Conservation (phyloP, 2,113 vertebrate genomes). For the Bungarus multicinctus region DNA sequence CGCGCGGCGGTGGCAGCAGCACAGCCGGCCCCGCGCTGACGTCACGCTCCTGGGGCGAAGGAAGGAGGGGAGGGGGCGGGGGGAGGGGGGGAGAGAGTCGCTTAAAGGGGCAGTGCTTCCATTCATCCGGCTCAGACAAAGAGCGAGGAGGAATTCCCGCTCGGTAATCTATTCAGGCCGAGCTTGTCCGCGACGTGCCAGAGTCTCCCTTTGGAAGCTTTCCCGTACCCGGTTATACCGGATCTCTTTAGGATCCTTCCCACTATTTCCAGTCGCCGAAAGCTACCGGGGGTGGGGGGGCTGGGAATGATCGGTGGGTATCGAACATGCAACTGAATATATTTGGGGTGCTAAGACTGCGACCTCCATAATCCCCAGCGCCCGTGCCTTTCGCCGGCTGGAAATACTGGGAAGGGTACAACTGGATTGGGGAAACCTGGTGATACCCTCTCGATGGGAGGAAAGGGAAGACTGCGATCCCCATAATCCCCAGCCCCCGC, state of each 20-base stretch:
- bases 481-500: neutral
- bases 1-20: constrained; percentile 8
- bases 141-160: neutral
- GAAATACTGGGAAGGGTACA: neutral
- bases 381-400: neutral
- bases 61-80: neutral
- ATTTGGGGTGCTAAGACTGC: neutral
- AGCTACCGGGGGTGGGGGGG: neutral
- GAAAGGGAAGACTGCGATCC: neutral
- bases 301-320: neutral
- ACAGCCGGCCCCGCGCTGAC: constrained; percentile 7
- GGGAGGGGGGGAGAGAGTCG: neutral
- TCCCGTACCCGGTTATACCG: neutral
- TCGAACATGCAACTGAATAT: no score
- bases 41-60: neutral
- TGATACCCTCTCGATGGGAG: no score
- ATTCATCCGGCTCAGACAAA: neutral
- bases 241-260: neutral
- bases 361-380: neutral
- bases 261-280: neutral
- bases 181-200: neutral
- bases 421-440: neutral
- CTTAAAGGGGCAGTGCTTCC: constrained; percentile 8
- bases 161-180: neutral
- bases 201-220: neutral